A percentile compares a stretch with the other conserved stretches of the same genome.
phyloP scores from a whole-genome alignment of 2,888 invertebrate species.

The Cotesia congregata region DNA sequence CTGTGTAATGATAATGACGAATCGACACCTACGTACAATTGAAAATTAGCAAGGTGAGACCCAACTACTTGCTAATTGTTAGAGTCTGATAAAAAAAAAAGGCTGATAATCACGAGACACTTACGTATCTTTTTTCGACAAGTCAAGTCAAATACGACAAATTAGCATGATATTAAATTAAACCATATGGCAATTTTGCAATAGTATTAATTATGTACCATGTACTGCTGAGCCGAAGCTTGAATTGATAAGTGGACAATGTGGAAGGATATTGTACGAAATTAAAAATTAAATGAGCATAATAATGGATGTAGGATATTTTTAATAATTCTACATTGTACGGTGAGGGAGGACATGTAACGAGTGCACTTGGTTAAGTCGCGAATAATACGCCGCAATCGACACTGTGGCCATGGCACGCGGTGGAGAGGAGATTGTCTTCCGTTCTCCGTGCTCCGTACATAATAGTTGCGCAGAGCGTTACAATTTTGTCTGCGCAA shows the following conservation, averaged over 20 bases:
- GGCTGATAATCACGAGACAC: background rate
- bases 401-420: constrained; percentile 33
- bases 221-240: too few species aligned
- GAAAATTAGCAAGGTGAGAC: constrained; percentile 20
- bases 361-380: constrained; percentile 35
- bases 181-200: background rate
- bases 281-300: constrained; percentile 21
- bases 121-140: background rate
- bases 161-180: constrained; percentile 2
- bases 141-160: background rate
- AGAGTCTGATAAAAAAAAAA: constrained; percentile 6
- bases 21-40: constrained; percentile 10
- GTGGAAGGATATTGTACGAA: background rate
- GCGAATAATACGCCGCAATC: constrained; percentile 37
- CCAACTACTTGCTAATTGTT: constrained; percentile 20
- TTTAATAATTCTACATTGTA: background rate
- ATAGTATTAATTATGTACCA: background rate
- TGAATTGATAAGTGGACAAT: background rate
- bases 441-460: constrained; percentile 28
- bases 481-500: constrained; percentile 32
- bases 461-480: constrained; percentile 31
- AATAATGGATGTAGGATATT: constrained; percentile 19
- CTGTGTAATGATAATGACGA: background rate
- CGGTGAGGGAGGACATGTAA: constrained; percentile 20
- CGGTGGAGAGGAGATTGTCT: constrained; percentile 29